Base-by-base conservation (phyloP, 2,113 vertebrate species). In the Pampusana beccarii region DNA sequence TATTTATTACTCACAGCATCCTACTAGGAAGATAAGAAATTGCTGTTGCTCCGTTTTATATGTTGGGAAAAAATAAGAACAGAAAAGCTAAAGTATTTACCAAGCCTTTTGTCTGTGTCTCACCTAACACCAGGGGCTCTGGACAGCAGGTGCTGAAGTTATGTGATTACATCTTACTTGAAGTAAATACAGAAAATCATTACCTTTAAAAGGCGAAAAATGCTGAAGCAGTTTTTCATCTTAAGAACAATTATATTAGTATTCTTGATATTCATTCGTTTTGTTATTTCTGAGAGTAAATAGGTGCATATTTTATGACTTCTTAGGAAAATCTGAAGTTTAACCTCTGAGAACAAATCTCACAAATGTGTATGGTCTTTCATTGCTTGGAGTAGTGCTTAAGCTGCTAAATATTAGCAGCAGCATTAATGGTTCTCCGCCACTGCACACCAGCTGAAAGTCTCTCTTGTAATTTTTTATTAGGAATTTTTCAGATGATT, bases 1-100 rank as follows among this genome's bases (percentile, higher is more conserved):
- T 86, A 86, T 86, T 88, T 93, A 93, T 92, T 97, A 78, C 85
- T 97, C 85, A 90, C 75, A 74, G 71, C 72, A 92, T 64, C 64
- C 64, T 67, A 83, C 85, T 56, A 83, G 72, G 65, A 83, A 96
- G 92, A 93, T 96, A 96, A 92, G 90, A 96, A 96, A 96, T 83
- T 90, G 66, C n/a, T 67, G 16, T 71, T 93, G 72, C 60, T 96
- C 60, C 15, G 1, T 95, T 95, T 97, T 78, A 65, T 92, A 71
- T 34, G 18, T 60, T 17, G 13, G 42, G 60, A 28, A 80, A 94
- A 96, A 83, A 62, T 2, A 60, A 90, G 23, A 31, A 71, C 7
- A 34, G 66, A 73, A 86, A 83, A 88, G 17, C 82, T 60, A 26
- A 87, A 18, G 44, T 72, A 78, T 92, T 96, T 93, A 90, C 74